Evolutionary conservation across 2,113 vertebrate genomes (phyloP).

Genomic region (Rhinoderma darwinii): DNA sequence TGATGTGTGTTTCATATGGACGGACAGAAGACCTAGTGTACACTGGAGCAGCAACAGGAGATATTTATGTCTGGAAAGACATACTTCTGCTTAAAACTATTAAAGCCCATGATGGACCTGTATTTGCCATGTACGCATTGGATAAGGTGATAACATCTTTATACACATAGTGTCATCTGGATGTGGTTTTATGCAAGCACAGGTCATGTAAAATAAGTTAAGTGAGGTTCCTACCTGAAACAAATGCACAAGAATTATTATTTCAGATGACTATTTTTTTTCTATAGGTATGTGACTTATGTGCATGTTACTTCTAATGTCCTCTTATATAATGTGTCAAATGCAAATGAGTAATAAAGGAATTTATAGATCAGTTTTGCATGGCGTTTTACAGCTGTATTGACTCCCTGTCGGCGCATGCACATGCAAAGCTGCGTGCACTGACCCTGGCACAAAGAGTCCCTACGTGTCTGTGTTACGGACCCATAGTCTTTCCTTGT

Average conservation of each 20-base stretch:
- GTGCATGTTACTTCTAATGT: neutral
- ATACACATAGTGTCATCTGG: constrained; percentile 12
- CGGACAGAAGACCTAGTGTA: constrained; percentile 89
- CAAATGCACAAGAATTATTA: neutral
- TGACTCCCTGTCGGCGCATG: neutral
- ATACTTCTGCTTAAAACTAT: constrained; percentile 87
- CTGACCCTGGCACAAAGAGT: neutral
- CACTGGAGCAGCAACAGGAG: constrained; percentile 91
- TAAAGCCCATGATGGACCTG: constrained; percentile 95
- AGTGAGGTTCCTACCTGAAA: neutral
- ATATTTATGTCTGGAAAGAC: constrained; percentile 97
- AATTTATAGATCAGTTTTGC: neutral
- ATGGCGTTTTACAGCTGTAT: neutral
- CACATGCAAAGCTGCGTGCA: neutral
- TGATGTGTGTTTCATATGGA: constrained; percentile 94
- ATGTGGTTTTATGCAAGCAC: neutral
- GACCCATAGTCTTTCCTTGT: no score
- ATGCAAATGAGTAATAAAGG: neutral
- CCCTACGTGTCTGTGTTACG: no score
- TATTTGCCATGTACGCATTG: constrained; percentile 95
- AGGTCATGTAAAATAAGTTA: neutral
- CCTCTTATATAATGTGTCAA: neutral
- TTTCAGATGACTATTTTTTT: neutral
- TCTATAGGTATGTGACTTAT: neutral
- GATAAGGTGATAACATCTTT: constrained; percentile 85